Evolutionary conservation across 2,888 invertebrate genomes (phyloP), one percentile per base, ranked within the genome.

Genomic region (Buathra laborator): DNA sequence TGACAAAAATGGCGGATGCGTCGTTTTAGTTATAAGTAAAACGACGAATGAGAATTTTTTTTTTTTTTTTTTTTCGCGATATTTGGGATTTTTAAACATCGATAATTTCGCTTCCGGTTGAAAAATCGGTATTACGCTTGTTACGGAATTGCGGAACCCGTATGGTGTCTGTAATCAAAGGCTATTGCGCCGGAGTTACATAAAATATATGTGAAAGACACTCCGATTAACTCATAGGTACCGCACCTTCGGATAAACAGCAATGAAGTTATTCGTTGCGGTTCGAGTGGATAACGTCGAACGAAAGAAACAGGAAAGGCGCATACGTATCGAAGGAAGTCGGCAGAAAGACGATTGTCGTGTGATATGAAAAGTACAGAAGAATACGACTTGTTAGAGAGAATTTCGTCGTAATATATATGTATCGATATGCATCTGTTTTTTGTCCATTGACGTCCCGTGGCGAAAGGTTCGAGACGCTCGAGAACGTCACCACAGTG

Each of bases 381-480:
- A 85, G 84, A 81, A 85, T 85, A 81, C 72, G 66, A 66, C 85
- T 85, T 82, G 85, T 85, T 85, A 82, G 75, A 67, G 79, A 67
- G 53, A 79, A 53, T 76, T 66, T 79, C 37, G 37, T 82, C 74
- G 79, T 75, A 80, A 62, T 79, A 48, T 24, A 85, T 85, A 75
- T 78, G 46, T 76, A 72, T 81, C 67, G 76, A 75, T 79, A 62
- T 64, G 70, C 46, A 79, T 51, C 70, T 48, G 19, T 67, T 14
- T 14, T 51, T 14, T 29, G 37, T 62, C 71, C 79, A 59, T 79
- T 74, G 79, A 82, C 76, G 82, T 85, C 82, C 85, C 85, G 79
- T 76, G 79, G 85, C 75, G 85, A 80, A 85, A 84, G 75, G 74
- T 66, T 76, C 51, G 64, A 64, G 16, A n/a, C 37, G 51, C 48